These are phyloP conservation scores for Nilaparvata lugens DNA, from an alignment of 1,140 invertebrate genomes.

Conservation along the genomic window DNA sequence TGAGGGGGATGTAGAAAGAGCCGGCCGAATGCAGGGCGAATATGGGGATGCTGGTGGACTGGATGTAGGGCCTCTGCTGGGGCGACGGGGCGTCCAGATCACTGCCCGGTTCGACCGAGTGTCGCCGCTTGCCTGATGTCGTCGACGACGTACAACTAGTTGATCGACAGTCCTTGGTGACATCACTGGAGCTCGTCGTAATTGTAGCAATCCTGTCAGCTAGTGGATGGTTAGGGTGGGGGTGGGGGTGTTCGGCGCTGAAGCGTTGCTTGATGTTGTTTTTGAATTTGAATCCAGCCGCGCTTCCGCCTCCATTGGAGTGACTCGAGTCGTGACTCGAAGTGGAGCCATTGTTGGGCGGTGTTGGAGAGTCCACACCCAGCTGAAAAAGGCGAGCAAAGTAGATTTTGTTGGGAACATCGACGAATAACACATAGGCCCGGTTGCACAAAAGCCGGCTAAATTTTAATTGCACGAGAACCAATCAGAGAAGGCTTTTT, in stretches of 20 bases:
- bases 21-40: slow-evolving; percentile 76
- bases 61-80: background rate
- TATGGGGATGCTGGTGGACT: slow-evolving; percentile 51
- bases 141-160: background rate
- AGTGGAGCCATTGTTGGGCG: slow-evolving; percentile 29
- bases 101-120: background rate
- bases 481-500: too few species aligned
- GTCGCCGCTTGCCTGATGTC: background rate
- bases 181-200: background rate
- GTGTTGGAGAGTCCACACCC: slow-evolving; percentile 1
- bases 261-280: slow-evolving; percentile 89
- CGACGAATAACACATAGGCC: too few species aligned
- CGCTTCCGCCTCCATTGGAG: slow-evolving; percentile 33
- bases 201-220: background rate
- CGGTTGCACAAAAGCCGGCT: too few species aligned
- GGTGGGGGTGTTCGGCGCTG: slow-evolving; percentile 14
- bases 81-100: background rate
- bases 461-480: too few species aligned
- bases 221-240: background rate
- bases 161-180: background rate
- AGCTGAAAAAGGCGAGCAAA: background rate
- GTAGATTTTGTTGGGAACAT: too few species aligned
- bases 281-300: slow-evolving; percentile 79
- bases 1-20: slow-evolving; percentile 84
- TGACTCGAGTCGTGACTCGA: slow-evolving; percentile 40